Evolutionary conservation across 2,888 invertebrate species (phyloP).

Genomic region (Ophion slaviceki): DNA sequence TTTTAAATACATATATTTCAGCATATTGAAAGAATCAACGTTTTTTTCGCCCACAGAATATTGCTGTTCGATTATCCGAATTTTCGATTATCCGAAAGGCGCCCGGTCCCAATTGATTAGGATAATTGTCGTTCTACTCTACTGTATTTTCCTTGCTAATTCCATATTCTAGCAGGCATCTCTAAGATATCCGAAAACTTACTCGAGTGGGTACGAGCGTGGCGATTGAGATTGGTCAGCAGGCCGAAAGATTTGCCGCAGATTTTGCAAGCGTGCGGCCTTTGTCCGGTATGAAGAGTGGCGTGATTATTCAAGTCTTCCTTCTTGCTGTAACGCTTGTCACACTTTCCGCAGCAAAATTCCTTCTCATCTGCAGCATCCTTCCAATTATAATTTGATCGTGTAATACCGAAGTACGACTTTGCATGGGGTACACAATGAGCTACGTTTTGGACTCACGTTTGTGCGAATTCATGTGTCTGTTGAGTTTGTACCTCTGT

Average conservation of each 20-base stretch:
- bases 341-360: conserved; percentile 86
- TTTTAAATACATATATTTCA: no score
- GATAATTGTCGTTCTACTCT: no score
- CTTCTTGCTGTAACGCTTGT: conserved; percentile 86
- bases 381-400: conserved; percentile 29
- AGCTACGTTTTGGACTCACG: conserved; percentile 69
- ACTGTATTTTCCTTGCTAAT: no score
- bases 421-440: background rate
- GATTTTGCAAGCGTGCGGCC: conserved; percentile 86
- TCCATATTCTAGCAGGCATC: background rate
- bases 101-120: no score
- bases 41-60: no score
- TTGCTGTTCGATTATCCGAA: no score
- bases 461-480: conserved; percentile 85
- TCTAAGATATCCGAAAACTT: conserved; percentile 68
- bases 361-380: conserved; percentile 83
- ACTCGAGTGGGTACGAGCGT: conserved; percentile 89
- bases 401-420: conserved; percentile 6
- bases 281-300: conserved; percentile 84
- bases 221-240: conserved; percentile 88
- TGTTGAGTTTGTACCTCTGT: conserved; percentile 88
- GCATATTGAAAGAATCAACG: no score
- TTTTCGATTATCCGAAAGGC: no score
- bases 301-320: conserved; percentile 86
- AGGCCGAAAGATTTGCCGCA: conserved; percentile 89